These are phyloP conservation scores for Aphrophora alni DNA, from an alignment of 2,888 invertebrate species.

Conservation along the genomic window DNA sequence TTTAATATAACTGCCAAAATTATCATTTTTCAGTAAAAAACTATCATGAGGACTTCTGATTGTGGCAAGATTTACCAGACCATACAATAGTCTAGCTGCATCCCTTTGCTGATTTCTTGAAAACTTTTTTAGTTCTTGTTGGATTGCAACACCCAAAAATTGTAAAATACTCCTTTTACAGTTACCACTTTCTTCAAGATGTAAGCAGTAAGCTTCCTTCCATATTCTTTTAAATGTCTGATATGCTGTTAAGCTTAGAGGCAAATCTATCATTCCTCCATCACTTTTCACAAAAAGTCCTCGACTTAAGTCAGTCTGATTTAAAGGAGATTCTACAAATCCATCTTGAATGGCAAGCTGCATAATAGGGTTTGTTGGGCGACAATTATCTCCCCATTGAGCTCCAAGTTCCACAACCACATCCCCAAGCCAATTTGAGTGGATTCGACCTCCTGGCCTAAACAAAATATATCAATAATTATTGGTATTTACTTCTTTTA, in stretches of 20 bases:
- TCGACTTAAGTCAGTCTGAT: constrained; percentile 57
- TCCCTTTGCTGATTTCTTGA: constrained; percentile 74
- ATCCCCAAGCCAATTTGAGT: constrained; percentile 78
- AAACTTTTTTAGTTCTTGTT: constrained; percentile 72
- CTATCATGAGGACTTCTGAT: constrained; percentile 74
- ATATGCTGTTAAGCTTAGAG: constrained; percentile 68
- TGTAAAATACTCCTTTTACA: constrained; percentile 2
- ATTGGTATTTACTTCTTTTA: no score
- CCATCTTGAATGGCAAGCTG: constrained; percentile 73
- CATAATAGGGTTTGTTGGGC: constrained; percentile 73
- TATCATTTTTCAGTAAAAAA: constrained; percentile 64
- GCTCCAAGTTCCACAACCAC: constrained; percentile 79
- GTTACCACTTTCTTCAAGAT: constrained; percentile 16
- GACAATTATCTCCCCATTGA: constrained; percentile 70
- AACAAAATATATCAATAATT: no score
- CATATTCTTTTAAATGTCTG: constrained; percentile 72
- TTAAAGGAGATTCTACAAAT: constrained; percentile 63
- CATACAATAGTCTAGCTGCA: constrained; percentile 71
- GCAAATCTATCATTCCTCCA: constrained; percentile 69
- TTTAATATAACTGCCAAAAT: constrained; percentile 72
- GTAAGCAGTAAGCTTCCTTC: constrained; percentile 63
- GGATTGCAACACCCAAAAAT: constrained; percentile 67
- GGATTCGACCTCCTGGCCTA: constrained; percentile 79
- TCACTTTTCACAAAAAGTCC: constrained; percentile 73
- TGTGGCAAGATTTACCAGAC: constrained; percentile 67